Percentiles rank a stretch among this genome's conserved stretches.
These are phyloP conservation scores for Callopanchax toddi DNA, from an alignment of 2,113 vertebrate species.

Conservation along the genomic window DNA sequence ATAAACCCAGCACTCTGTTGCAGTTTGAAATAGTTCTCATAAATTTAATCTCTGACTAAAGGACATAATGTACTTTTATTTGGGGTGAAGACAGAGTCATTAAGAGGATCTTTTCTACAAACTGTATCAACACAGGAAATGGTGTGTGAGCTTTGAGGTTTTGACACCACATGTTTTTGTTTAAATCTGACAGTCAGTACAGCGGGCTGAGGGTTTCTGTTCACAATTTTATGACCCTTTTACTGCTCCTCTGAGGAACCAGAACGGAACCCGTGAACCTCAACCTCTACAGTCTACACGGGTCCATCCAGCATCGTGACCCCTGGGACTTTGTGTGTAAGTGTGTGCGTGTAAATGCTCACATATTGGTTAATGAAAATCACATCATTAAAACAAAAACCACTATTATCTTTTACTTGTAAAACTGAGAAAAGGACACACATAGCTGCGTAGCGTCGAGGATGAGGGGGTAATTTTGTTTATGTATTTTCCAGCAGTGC, in stretches of 20 bases:
- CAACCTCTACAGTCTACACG: conserved; percentile 60
- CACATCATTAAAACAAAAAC: conserved; percentile 2
- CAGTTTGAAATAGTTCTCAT: background rate
- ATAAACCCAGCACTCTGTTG: no score
- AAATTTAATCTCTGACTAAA: background rate
- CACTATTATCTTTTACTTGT: conserved; percentile 31
- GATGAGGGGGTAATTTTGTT: conserved; percentile 1
- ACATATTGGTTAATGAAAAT: background rate
- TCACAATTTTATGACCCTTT: conserved; percentile 57
- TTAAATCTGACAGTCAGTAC: conserved; percentile 12
- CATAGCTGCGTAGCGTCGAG: conserved; percentile 13
- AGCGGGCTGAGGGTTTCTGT: conserved; percentile 27
- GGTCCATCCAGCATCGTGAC: conserved; percentile 35
- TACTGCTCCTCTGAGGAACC: conserved; percentile 49
- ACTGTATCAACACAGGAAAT: background rate
- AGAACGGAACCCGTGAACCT: conserved; percentile 18
- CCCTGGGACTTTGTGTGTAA: conserved; percentile 25
- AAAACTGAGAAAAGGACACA: conserved; percentile 16
- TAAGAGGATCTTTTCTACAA: conserved; percentile 1
- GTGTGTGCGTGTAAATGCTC: background rate
- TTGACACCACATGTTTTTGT: conserved; percentile 47
- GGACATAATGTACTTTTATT: background rate
- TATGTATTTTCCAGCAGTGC: conserved; percentile 4
- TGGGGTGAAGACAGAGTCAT: background rate
- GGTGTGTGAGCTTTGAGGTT: background rate